Evolutionary conservation across 2,888 invertebrate genomes (phyloP), one percentile per base, ranked within the genome.

Genomic region (Tachystola acroxantha): DNA sequence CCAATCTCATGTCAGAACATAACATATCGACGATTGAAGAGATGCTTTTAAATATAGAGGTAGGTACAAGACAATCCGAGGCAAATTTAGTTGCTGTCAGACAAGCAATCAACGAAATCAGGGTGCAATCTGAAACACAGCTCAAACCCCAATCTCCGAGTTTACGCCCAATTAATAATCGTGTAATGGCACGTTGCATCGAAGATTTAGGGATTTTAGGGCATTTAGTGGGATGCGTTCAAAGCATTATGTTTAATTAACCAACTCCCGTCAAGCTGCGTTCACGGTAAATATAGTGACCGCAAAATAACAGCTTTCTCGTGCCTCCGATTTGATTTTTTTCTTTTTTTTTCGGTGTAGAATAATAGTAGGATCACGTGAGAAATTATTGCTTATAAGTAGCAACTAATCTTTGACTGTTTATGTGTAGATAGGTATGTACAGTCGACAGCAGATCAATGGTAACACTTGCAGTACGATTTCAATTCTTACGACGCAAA

Each of bases 81-180:
- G 16, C 4, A 16, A 10, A 29, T 35, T 29, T 29, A 46, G 42
- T 34, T 31, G 39, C 39, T 36, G 42, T 42, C 40, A 42, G 39
- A 42, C 36, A 46, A 48, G 57, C 54, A 57, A 63, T 64, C 58
- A 63, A 61, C 48, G 39, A 52, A 60, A 58, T 61, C 62, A 60
- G 61, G 43, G 39, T 34, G 27, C 40, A 45, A 37, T 45, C 48
- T 43, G 46, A 45, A 27, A 6, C 11, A 27, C 27, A 42, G 39
- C 42, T 34, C 56, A 12, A 12, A 60, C 63, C 58, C 65, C 64
- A 65, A 67, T 64, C 62, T 64, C 48, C 41, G 50, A 59, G 69
- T 73, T 69, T 68, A 75, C 73, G 75, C 75, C 74, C 77, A 69
- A 77, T 78, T 78, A 77, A 79, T 76, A 78, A 77, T 67, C 54